phyloP scores from a whole-genome alignment of 2,888 invertebrate genomes.

The Torymus texanus region DNA sequence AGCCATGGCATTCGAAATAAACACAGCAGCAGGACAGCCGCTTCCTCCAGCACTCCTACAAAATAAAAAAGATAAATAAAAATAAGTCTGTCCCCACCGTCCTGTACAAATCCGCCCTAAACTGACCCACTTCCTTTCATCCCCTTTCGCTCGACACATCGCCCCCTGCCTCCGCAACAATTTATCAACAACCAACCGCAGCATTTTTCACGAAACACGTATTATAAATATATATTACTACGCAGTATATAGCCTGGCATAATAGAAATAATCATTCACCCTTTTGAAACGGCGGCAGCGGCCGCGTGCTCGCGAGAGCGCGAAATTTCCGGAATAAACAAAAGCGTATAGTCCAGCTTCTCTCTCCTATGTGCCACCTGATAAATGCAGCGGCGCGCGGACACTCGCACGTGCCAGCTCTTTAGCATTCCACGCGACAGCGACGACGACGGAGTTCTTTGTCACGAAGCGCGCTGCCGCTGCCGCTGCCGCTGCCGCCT shows the following conservation, averaged over 20 bases:
- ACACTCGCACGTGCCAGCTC: not conserved
- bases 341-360: constrained; percentile 6
- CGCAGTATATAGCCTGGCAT: not conserved
- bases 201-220: constrained; percentile 8
- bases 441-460: constrained; percentile 15
- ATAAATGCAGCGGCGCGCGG: constrained; percentile 5
- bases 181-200: constrained; percentile 15
- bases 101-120: not conserved
- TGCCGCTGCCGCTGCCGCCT: not conserved
- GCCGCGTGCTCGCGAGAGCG: not conserved
- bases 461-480: not conserved
- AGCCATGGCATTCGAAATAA: no score
- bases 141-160: not conserved
- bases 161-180: constrained; percentile 5
- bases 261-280: constrained; percentile 28
- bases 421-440: not conserved
- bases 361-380: not conserved
- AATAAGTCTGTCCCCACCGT: not conserved
- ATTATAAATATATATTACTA: no score
- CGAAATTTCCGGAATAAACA: constrained; percentile 31
- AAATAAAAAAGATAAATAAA: no score
- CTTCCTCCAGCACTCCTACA: no score
- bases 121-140: constrained; percentile 23
- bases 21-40: no score
- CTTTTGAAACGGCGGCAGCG: not conserved